A percentile compares a stretch with the other conserved stretches of the same genome.
These are phyloP conservation scores for Ahaetulla prasina DNA, from an alignment of 2,113 vertebrate species.

Conservation along the genomic window DNA sequence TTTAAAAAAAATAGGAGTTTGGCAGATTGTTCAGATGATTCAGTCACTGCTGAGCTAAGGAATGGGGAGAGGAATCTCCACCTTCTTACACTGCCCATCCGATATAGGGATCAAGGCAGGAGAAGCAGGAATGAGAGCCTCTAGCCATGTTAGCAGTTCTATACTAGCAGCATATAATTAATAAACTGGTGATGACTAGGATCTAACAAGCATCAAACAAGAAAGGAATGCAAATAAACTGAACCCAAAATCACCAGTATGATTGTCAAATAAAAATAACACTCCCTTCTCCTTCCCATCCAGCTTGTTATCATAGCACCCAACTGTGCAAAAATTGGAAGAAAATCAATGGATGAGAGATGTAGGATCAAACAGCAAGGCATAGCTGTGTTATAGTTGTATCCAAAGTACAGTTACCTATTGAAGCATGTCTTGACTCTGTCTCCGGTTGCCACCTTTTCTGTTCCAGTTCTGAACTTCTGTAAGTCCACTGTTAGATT, in stretches of 20 bases:
- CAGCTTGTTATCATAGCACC: neutral
- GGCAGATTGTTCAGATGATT: neutral
- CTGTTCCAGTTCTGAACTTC: neutral
- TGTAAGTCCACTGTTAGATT: neutral
- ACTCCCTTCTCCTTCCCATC: neutral
- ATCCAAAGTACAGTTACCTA: neutral
- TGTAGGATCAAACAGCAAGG: neutral
- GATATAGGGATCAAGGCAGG: neutral
- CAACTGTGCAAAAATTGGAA: neutral
- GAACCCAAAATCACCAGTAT: neutral
- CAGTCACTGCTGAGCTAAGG: neutral
- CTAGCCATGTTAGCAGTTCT: neutral
- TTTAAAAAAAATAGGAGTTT: neutral
- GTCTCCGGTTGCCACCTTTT: neutral
- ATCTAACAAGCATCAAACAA: neutral
- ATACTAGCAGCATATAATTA: neutral
- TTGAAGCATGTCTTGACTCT: neutral
- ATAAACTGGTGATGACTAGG: neutral
- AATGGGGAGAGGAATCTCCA: neutral
- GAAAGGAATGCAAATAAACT: neutral
- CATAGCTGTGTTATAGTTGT: neutral
- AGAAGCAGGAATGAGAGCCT: neutral
- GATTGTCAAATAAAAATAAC: neutral
- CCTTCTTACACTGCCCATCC: neutral
- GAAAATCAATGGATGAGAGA: neutral